Conservation (phyloP, 53 echinoderm and acorn worm genomes). For the Mesocentrotus franciscanus region DNA sequence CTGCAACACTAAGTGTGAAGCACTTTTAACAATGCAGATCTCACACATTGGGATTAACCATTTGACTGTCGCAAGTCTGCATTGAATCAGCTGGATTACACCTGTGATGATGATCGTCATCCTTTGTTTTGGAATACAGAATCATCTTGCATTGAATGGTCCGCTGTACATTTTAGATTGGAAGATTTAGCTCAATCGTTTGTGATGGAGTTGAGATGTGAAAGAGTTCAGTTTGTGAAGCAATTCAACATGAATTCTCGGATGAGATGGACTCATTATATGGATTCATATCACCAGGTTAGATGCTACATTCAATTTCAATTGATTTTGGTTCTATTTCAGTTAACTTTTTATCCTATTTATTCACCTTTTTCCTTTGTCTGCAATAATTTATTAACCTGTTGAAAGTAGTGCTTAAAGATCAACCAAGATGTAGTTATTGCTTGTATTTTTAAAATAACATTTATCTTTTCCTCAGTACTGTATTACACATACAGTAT, state of each 20-base stretch:
- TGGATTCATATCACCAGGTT: slow-evolving; percentile 48
- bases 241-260: slow-evolving; percentile 40
- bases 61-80: background rate
- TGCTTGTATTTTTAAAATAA: too few relatives aligned
- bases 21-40: background rate
- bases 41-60: background rate
- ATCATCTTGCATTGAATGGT: background rate
- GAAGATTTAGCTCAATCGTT: background rate
- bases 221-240: slow-evolving; percentile 38
- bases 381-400: too few relatives aligned
- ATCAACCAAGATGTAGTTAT: too few relatives aligned
- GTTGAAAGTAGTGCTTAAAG: too few relatives aligned
- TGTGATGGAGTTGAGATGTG: background rate
- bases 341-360: background rate
- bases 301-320: background rate
- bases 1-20: too few relatives aligned
- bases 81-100: background rate
- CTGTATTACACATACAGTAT: too few relatives aligned
- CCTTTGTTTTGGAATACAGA: background rate
- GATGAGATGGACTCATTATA: slow-evolving; percentile 4
- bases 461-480: too few relatives aligned
- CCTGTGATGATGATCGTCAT: background rate
- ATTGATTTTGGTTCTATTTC: background rate
- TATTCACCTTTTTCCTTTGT: background rate
- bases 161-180: background rate